phyloP scores from a whole-genome alignment of 2,888 invertebrate genomes.

The Allophyes oxyacanthae region DNA sequence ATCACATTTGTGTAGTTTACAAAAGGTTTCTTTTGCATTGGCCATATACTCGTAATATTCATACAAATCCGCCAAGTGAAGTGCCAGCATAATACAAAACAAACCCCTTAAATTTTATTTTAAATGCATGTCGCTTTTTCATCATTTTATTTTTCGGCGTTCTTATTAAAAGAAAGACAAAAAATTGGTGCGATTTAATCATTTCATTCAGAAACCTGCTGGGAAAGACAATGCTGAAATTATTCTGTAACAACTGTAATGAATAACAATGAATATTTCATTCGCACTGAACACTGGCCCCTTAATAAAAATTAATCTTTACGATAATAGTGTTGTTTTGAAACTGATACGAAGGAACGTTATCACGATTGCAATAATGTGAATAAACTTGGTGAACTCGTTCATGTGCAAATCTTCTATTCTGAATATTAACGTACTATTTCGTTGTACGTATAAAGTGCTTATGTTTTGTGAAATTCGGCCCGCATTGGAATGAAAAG shows the following conservation, averaged over 20 bases:
- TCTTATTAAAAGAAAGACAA: slow-evolving; percentile 62
- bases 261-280: slow-evolving; percentile 81
- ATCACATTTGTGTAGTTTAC: too few species aligned
- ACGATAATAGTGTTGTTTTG: slow-evolving; percentile 21
- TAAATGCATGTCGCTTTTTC: slow-evolving; percentile 58
- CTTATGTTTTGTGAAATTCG: slow-evolving; percentile 57
- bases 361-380: slow-evolving; percentile 29
- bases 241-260: slow-evolving; percentile 80
- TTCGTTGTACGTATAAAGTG: slow-evolving; percentile 41
- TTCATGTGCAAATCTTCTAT: slow-evolving; percentile 39
- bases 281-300: slow-evolving; percentile 72
- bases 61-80: too few species aligned
- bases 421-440: slow-evolving; percentile 42
- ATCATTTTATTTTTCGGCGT: slow-evolving; percentile 50
- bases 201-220: slow-evolving; percentile 79
- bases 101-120: slow-evolving; percentile 51
- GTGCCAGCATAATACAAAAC: slow-evolving; percentile 19
- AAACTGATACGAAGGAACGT: slow-evolving; percentile 15
- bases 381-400: slow-evolving; percentile 43
- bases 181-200: slow-evolving; percentile 81
- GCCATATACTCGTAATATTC: too few species aligned
- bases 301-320: slow-evolving; percentile 71
- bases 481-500: slow-evolving; percentile 60
- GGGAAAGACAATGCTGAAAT: slow-evolving; percentile 79
- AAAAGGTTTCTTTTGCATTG: too few species aligned